Percentiles rank a stretch among this genome's conserved stretches.
Evolutionary conservation across 2,888 invertebrate genomes (phyloP).

Genomic region (Nomada fucata): DNA sequence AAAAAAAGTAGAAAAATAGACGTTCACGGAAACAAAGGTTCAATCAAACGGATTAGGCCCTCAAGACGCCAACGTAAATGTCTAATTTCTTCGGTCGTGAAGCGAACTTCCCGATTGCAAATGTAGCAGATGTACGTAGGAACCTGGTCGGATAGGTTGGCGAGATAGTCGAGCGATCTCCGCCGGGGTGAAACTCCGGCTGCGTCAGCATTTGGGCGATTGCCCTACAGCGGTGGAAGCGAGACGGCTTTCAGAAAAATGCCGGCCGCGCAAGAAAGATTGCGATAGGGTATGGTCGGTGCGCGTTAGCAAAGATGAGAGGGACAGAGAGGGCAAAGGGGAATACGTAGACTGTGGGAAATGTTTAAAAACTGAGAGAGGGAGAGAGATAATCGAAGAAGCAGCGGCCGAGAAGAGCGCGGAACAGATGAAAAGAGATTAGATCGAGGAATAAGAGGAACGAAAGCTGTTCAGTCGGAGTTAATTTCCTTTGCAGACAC

Average conservation of each 20-base stretch:
- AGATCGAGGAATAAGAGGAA: constrained; percentile 62
- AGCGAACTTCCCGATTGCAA: constrained; percentile 73
- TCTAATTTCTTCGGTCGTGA: constrained; percentile 56
- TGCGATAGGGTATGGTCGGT: constrained; percentile 71
- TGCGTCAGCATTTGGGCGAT: constrained; percentile 76
- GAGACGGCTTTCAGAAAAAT: constrained; percentile 77
- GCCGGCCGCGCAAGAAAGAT: constrained; percentile 76
- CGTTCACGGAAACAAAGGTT: constrained; percentile 13
- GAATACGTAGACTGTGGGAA: constrained; percentile 25
- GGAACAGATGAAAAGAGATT: constrained; percentile 56
- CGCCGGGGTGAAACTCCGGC: constrained; percentile 53
- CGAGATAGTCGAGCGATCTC: constrained; percentile 61
- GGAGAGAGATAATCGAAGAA: constrained; percentile 45
- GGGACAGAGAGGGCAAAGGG: constrained; percentile 6
- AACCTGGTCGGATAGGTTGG: constrained; percentile 51
- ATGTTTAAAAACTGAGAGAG: constrained; percentile 55
- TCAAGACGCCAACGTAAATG: constrained; percentile 51
- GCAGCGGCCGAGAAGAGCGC: constrained; percentile 26
- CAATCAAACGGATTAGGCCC: constrained; percentile 41
- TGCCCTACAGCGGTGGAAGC: constrained; percentile 68
- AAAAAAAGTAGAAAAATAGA: background rate
- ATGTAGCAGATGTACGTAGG: constrained; percentile 72
- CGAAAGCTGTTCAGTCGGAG: constrained; percentile 69
- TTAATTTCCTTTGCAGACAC: constrained; percentile 68
- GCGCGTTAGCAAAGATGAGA: background rate